Evolutionary conservation across 2,888 invertebrate genomes (phyloP).

Genomic region (Schizotus pectinicornis): DNA sequence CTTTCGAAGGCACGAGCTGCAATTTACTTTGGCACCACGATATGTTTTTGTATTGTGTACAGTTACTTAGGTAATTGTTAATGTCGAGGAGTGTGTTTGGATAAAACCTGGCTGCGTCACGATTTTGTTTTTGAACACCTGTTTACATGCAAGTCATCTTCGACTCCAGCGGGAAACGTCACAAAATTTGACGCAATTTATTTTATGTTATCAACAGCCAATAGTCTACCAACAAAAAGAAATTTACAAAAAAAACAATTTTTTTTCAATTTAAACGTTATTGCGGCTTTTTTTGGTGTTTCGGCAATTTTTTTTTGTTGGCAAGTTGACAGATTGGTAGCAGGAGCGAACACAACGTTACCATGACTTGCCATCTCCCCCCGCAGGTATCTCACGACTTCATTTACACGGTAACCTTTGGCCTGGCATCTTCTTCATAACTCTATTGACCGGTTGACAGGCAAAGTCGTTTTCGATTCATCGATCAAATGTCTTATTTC

Average conservation of each 20-base stretch:
- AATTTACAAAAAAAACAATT: not conserved
- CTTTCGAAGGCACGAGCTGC: slow-evolving; percentile 13
- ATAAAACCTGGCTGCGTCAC: slow-evolving; percentile 16
- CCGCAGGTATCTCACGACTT: slow-evolving; percentile 45
- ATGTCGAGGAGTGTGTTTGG: slow-evolving; percentile 7
- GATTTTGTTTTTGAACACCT: slow-evolving; percentile 29
- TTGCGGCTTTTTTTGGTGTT: too few species aligned
- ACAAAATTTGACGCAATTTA: slow-evolving; percentile 6
- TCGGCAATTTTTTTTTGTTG: too few species aligned
- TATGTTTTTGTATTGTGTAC: slow-evolving; percentile 14
- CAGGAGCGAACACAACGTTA: slow-evolving; percentile 43
- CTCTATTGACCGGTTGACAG: slow-evolving; percentile 27
- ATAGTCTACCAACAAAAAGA: too few species aligned
- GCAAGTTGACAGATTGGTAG: slow-evolving; percentile 35
- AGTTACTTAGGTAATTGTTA: slow-evolving; percentile 18
- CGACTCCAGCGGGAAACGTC: not conserved
- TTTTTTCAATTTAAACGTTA: not conserved
- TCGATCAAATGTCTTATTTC: too few species aligned
- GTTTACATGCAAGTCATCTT: slow-evolving; percentile 23
- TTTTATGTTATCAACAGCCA: not conserved
- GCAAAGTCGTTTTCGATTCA: slow-evolving; percentile 2
- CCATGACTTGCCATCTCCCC: slow-evolving; percentile 44
- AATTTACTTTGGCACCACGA: slow-evolving; percentile 13
- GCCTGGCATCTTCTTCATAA: slow-evolving; percentile 18
- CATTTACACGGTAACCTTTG: slow-evolving; percentile 17